Conservation (phyloP, 2,888 invertebrate species). For the Acleris cristana region DNA sequence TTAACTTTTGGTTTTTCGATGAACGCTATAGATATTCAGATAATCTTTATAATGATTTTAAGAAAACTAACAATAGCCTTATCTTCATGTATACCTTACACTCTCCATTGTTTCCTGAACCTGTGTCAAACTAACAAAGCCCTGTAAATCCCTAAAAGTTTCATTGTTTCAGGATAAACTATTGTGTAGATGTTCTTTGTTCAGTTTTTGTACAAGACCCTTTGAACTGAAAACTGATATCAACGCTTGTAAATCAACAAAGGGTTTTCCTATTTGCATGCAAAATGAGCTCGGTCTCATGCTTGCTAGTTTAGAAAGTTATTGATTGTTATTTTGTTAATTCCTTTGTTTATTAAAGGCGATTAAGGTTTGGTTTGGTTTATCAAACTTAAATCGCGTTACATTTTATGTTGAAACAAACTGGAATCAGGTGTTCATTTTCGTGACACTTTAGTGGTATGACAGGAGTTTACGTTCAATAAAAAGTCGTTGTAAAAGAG, state of each 20-base stretch:
- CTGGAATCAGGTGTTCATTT: too few relatives aligned
- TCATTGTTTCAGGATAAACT: constrained; percentile 31
- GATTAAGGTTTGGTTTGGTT: too few relatives aligned
- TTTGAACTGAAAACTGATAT: constrained; percentile 3
- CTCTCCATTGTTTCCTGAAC: constrained; percentile 17
- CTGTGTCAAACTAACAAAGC: constrained; percentile 33
- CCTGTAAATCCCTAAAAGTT: constrained; percentile 19
- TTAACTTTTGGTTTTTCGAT: too few relatives aligned
- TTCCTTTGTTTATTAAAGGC: too few relatives aligned
- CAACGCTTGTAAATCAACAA: constrained; percentile 7
- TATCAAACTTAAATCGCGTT: too few relatives aligned
- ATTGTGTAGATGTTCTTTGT: constrained; percentile 30
- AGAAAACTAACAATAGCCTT: not conserved
- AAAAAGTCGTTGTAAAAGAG: too few relatives aligned
- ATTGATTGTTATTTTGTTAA: not conserved
- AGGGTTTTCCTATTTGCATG: constrained; percentile 3
- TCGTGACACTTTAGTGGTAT: too few relatives aligned
- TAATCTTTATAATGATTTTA: too few relatives aligned
- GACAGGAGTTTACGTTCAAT: too few relatives aligned
- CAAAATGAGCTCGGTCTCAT: not conserved
- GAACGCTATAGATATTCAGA: too few relatives aligned
- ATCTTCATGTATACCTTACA: constrained; percentile 7
- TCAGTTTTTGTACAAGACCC: constrained; percentile 16
- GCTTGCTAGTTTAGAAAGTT: not conserved
- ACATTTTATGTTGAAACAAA: too few relatives aligned